A percentile compares a stretch with the other conserved stretches of the same genome.
These are phyloP conservation scores for Percopsis omiscomaycus DNA, from an alignment of 2,797 vertebrate species.

Conservation along the genomic window DNA sequence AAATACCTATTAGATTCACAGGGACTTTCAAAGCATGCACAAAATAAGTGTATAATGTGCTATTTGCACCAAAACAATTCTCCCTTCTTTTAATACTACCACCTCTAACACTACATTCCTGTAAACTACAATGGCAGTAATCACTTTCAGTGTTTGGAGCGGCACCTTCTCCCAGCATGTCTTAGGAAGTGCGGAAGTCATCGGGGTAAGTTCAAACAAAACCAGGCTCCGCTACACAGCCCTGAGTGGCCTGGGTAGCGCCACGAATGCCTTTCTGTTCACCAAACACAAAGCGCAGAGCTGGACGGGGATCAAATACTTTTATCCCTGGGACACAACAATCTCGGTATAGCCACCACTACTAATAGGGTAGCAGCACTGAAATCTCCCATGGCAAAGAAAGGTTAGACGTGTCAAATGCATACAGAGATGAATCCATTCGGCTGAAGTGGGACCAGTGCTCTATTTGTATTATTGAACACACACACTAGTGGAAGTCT, in stretches of 20 bases:
- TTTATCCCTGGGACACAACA: conserved; percentile 37
- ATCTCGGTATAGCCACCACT: conserved; percentile 17
- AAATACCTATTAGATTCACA: not conserved
- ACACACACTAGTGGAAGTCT: not conserved
- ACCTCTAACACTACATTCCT: conserved; percentile 34
- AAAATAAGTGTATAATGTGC: not conserved
- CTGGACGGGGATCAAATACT: conserved; percentile 51
- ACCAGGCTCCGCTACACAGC: conserved; percentile 44
- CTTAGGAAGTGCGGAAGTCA: conserved; percentile 40
- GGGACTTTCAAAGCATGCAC: not conserved
- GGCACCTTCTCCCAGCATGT: conserved; percentile 33
- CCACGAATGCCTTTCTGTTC: conserved; percentile 56
- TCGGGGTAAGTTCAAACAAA: conserved; percentile 54
- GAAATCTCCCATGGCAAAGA: conserved; percentile 7
- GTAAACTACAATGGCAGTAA: conserved; percentile 25
- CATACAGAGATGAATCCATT: conserved; percentile 7
- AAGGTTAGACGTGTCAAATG: conserved; percentile 18
- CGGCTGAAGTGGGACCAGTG: not conserved
- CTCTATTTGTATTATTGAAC: not conserved
- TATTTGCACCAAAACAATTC: not conserved
- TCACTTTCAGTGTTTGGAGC: conserved; percentile 21
- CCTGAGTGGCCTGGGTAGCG: conserved; percentile 32
- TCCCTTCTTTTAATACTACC: not conserved
- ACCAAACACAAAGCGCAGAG: conserved; percentile 44
- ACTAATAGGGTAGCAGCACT: conserved; percentile 8